These are phyloP conservation scores for Micromesistius poutassou DNA, from an alignment of 2,797 vertebrate species.

Conservation along the genomic window DNA sequence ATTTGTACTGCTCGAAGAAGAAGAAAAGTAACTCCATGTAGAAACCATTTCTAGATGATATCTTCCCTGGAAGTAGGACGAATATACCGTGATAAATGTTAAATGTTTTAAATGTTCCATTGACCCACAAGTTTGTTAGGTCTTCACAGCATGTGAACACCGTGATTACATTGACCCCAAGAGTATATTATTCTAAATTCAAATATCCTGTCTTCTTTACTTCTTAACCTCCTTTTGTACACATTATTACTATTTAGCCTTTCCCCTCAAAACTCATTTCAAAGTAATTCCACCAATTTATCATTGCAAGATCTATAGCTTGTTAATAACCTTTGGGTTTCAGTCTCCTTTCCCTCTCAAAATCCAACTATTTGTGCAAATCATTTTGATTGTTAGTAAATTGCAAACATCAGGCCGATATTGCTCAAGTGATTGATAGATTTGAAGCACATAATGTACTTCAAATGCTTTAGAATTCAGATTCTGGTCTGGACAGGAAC, in stretches of 20 bases:
- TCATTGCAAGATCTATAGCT: slow-evolving; percentile 6
- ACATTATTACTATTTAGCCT: not conserved
- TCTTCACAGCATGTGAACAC: slow-evolving; percentile 28
- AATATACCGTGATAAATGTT: not conserved
- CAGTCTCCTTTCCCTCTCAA: slow-evolving; percentile 13
- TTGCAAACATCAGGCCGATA: slow-evolving; percentile 24
- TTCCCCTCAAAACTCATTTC: not conserved
- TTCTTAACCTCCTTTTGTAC: not conserved
- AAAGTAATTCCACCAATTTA: not conserved
- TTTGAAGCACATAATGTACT: slow-evolving; percentile 21
- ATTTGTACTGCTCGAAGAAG: slow-evolving; percentile 3
- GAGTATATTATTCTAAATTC: slow-evolving; percentile 16
- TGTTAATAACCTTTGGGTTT: slow-evolving; percentile 22
- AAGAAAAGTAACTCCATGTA: not conserved
- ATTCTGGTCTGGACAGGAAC: slow-evolving; percentile 21
- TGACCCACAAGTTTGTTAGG: not conserved
- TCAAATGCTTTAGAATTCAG: slow-evolving; percentile 28
- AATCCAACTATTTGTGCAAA: slow-evolving; percentile 36
- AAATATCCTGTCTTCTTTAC: slow-evolving; percentile 5
- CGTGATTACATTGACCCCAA: slow-evolving; percentile 13
- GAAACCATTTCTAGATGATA: not conserved
- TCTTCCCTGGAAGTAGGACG: not conserved
- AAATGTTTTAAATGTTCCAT: not conserved
- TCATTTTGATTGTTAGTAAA: slow-evolving; percentile 29
- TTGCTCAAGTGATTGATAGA: slow-evolving; percentile 3